Evolutionary conservation across 2,888 invertebrate genomes (phyloP).

Genomic region (Apodemia zela): DNA sequence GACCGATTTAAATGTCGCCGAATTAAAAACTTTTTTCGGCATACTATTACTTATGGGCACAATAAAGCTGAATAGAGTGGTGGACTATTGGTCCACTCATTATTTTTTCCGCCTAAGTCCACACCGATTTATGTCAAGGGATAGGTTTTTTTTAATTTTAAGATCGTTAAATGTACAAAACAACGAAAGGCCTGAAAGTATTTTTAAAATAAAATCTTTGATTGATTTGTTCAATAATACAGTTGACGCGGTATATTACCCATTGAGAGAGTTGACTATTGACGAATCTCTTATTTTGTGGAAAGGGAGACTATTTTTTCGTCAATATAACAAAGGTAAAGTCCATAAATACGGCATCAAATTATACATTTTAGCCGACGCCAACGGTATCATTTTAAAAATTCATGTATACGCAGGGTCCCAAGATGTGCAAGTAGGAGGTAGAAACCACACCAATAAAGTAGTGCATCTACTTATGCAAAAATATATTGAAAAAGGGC

Average conservation of each 20-base stretch:
- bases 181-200: not conserved
- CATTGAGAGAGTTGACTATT: conserved; percentile 24
- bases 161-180: conserved; percentile 24
- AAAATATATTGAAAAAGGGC: not conserved
- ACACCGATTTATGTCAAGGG: conserved; percentile 22
- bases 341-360: not conserved
- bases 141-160: conserved; percentile 30
- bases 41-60: conserved; percentile 26
- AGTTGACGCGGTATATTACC: conserved; percentile 33
- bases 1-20: conserved; percentile 25
- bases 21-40: conserved; percentile 28
- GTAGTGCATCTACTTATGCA: conserved; percentile 29
- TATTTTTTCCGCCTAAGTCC: conserved; percentile 25
- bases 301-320: not conserved
- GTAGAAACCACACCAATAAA: conserved; percentile 37
- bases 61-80: conserved; percentile 28
- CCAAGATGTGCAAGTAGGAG: conserved; percentile 29
- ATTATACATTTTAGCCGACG: not conserved
- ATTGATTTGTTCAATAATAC: conserved; percentile 32
- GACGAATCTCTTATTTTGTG: conserved; percentile 17
- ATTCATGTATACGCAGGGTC: conserved; percentile 40
- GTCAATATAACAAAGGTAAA: not conserved
- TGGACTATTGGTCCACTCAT: conserved; percentile 29
- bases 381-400: conserved; percentile 26
- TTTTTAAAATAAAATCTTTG: conserved; percentile 13